These are phyloP conservation scores for Erpobdella octoculata DNA, from an alignment of 2,888 invertebrate species.

Conservation along the genomic window DNA sequence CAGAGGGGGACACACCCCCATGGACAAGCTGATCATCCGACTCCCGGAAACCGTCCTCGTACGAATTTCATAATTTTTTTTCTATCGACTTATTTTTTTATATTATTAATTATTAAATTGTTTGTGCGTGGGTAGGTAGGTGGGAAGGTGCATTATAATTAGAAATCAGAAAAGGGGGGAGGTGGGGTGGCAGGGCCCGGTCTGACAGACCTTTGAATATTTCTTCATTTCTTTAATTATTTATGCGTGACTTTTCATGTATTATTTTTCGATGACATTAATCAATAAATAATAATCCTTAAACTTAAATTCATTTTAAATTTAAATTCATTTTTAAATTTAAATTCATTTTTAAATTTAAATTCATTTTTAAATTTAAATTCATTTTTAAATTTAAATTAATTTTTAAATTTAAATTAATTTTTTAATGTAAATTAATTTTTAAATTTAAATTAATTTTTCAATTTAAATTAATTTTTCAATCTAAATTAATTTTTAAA, in stretches of 20 bases:
- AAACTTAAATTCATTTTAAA: too few species aligned
- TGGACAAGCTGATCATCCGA: constrained; percentile 39
- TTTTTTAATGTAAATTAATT: not conserved
- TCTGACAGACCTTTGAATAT: too few species aligned
- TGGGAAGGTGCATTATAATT: not conserved
- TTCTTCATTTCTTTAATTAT: too few species aligned
- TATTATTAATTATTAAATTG: not conserved
- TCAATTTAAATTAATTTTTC: not conserved
- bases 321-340: too few species aligned
- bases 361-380: too few species aligned
- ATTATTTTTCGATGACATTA: too few species aligned
- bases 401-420: not conserved
- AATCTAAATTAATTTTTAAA: not conserved
- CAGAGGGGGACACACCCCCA: constrained; percentile 34
- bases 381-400: not conserved
- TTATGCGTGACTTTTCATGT: too few species aligned
- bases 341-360: too few species aligned
- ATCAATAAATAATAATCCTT: too few species aligned
- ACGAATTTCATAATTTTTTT: not conserved
- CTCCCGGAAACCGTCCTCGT: constrained; percentile 39
- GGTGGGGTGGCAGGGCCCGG: too few species aligned
- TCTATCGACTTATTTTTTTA: not conserved
- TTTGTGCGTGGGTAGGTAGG: not conserved
- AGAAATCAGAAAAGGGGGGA: too few species aligned
- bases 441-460: not conserved